Base-by-base conservation (phyloP, 2,888 invertebrate species). In the Tribolium freemani region DNA sequence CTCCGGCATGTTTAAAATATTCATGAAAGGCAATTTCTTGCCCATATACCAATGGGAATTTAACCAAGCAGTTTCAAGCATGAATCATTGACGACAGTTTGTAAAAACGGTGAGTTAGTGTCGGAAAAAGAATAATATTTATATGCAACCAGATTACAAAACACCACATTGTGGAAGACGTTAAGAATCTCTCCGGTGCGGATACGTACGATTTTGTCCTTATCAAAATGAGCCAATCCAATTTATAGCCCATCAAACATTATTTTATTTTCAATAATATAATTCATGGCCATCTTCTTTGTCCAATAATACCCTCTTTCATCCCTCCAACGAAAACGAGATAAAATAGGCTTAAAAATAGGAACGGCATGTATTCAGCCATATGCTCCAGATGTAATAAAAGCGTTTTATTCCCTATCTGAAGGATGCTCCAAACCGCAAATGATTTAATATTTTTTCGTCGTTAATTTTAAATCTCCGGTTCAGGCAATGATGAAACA, bases 31-130 rank as follows among this genome's bases (percentile, higher is more conserved):
- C 57, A 57, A 57, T 57, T 57, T 57, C 57, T 57, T 57, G 44
- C 57, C 45, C 57, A 57, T 57, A 57, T 16, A 57, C 57, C 57
- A 57, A 57, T 57, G 57, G 57, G 57, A 57, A 57, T 57, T 44
- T 38, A 57, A 57, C 57, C 57, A 38, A 57, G 38, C 56, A 56
- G 26, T 56, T 16, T 56, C 56, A 5, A 30, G 31, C 57, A 57
- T 57, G 57, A 57, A 57, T 57, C 57, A 57, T 57, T 57, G 10
- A 57, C 6, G 31, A 30, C 20, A 1, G 44, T 57, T 56, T 56
- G 8, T 10, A 31, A 57, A 57, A 26, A 26, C 26, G 5, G 26
- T 26, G 26, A 26, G 26, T 26, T 26, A 26, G 26, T 3, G 26
- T 26, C 26, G 5, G 26, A 5, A 26, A n/a, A 3, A 26, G 26